Evolutionary conservation across 2,888 invertebrate species (phyloP), one percentile per base, ranked within the genome.

Genomic region (Pollenia angustigena): DNA sequence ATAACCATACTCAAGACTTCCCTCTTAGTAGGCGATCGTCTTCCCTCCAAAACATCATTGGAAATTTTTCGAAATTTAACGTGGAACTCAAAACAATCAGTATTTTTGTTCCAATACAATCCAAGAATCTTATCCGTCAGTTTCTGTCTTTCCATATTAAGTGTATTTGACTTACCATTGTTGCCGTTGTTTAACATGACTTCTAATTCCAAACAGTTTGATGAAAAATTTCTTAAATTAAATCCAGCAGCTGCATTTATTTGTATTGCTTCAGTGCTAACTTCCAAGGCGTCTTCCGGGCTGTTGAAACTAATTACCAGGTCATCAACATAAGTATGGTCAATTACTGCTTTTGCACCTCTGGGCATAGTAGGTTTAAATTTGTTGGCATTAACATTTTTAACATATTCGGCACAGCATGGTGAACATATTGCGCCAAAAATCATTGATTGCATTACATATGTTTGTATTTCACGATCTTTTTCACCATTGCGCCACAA

Each of bases 231-330:
- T 69, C 75, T 40, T 32, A 80, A 60, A 12, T 74, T 48, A 40
- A 74, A 62, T n/a, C 72, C 54, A 18, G 72, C 58, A 14, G 69
- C 52, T 42, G 66, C 78, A 54, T 81, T 78, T 40, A 85, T 80
- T 0, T 60, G 58, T 46, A 81, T 69, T n/a, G 85, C 85, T 69
- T 80, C 69, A n/a, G 6, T n/a, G 18, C 23, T 71, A 18, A 74
- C 87, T 3, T 88, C 87, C 54, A 90, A 89, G 6, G 91, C 88
- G 56, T 87, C 90, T 23, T 90, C 90, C 46, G 90, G 90, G 75
- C 89, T 89, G 16, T 89, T 89, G 46, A 88, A 85, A 46, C 83
- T 87, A 18, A 52, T 71, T 16, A 89, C 89, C 1, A 88, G 60
- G 32, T 87, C 88, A 11, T 89, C 89, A 4, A 84, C 84, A 23